Percentiles rank a stretch among this genome's conserved stretches.
phyloP scores from a whole-genome alignment of 2,888 invertebrate species.

The Panopea generosa region DNA sequence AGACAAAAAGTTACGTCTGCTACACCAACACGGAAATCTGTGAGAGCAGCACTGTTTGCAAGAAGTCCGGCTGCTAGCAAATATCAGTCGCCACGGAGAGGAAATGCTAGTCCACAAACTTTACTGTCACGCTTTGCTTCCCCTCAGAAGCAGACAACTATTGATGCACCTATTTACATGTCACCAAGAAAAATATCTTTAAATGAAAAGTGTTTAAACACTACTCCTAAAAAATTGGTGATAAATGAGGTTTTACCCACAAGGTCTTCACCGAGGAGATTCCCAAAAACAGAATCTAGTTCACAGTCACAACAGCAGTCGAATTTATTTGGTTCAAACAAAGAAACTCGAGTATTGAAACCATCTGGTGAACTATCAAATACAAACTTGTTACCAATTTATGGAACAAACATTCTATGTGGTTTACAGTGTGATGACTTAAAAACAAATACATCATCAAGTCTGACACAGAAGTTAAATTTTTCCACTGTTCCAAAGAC shows the following conservation, averaged over 20 bases:
- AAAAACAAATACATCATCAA: background rate
- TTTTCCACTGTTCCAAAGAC: conserved; percentile 37
- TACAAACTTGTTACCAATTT: background rate
- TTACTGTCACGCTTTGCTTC: conserved; percentile 35
- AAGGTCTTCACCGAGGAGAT: background rate
- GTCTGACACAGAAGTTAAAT: background rate
- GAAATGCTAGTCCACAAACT: conserved; percentile 28
- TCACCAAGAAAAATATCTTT: background rate
- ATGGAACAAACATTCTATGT: too few species aligned
- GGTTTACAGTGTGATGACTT: background rate
- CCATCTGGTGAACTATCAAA: background rate
- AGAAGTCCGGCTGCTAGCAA: conserved; percentile 61
- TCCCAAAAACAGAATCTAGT: too few species aligned
- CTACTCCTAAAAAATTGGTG: background rate
- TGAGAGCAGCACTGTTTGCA: conserved; percentile 68
- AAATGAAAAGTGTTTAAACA: background rate
- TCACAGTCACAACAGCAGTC: background rate
- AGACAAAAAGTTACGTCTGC: conserved; percentile 50
- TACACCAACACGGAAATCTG: conserved; percentile 68
- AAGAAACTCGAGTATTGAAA: too few species aligned
- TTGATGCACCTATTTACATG: too few species aligned
- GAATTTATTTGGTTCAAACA: background rate
- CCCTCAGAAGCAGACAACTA: conserved; percentile 15
- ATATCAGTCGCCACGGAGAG: conserved; percentile 27
- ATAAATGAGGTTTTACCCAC: background rate